phyloP scores from a whole-genome alignment of 2,113 vertebrate genomes.

The Rhinichthys klamathensis region DNA sequence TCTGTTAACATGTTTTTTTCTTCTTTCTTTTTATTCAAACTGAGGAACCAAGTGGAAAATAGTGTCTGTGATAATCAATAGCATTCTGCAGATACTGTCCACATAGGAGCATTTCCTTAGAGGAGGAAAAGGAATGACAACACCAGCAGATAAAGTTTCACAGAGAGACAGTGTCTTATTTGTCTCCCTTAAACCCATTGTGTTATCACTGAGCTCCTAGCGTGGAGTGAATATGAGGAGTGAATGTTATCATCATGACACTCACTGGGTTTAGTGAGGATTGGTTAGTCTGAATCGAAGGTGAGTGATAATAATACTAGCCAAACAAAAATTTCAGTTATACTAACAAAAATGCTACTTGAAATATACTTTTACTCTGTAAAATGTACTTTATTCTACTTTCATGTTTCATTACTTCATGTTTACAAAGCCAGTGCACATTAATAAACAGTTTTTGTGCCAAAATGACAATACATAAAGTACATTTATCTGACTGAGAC shows the following conservation, averaged over 20 bases:
- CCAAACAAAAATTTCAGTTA: not conserved
- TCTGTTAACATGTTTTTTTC: not conserved
- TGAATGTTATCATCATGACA: not conserved
- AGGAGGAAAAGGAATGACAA: not conserved
- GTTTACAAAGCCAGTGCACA: not conserved
- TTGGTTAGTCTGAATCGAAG: not conserved
- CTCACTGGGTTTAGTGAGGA: not conserved
- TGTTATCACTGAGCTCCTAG: not conserved
- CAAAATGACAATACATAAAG: not conserved
- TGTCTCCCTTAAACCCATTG: not conserved
- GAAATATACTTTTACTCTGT: not conserved
- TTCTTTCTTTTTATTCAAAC: not conserved
- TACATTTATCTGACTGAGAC: not conserved
- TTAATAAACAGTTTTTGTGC: not conserved
- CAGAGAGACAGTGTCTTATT: not conserved
- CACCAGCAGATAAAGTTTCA: not conserved
- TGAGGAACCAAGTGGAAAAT: not conserved
- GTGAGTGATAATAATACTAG: not conserved
- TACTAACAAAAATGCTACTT: not conserved
- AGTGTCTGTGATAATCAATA: not conserved
- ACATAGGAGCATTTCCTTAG: not conserved
- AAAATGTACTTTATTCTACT: not conserved
- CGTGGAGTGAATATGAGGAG: not conserved
- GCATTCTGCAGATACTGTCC: not conserved
- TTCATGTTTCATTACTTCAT: not conserved